Base-by-base conservation (phyloP, 2,113 vertebrate species). In the Lota lota region DNA sequence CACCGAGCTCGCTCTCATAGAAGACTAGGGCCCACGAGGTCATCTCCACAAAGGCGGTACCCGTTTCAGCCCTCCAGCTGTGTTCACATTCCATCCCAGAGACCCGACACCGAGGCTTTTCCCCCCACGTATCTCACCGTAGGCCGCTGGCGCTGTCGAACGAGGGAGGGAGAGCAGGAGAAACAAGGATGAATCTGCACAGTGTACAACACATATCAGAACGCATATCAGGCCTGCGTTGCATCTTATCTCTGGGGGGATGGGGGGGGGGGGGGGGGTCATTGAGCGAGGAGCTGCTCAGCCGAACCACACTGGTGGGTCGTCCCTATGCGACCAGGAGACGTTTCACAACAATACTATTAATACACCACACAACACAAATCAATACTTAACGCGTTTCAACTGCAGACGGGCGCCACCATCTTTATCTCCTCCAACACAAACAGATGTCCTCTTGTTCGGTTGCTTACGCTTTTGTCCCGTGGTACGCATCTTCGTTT, bases 391-490 rank as follows among this genome's bases (percentile, higher is more conserved):
- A 47, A 14, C 40, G 40, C 40, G 40, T 47, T 47, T 14, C 40
- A 5, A 47, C 40, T 8, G 6, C 40, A 47, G 40, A 47, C 54
- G 62, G 22, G 19, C 54, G 4, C 22, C 50, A 24, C 56, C 7
- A 47, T 68, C 56, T 74, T 22, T 58, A 11, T 8, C 67, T 19
- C 21, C 47, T n/a, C 50, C 40, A 33, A 64, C 72, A 75, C 65
- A 75, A 83, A 80, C 70, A 74, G 61, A 51, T 57, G 61, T 68
- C 69, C 61, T 73, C 54, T 81, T 47, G 57, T 53, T 50, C n/a
- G 47, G 67, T 84, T 83, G 83, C 82, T 83, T 87, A 75, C 3
- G 83, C 84, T 88, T 81, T 73, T 79, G 84, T 86, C 81, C 75
- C 12, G 84, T 85, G 83, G 76, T 65, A 79, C 75, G 78, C 78